These are phyloP conservation scores for Polydrusus pterygomalis DNA, from an alignment of 2,888 invertebrate genomes.

Conservation along the genomic window DNA sequence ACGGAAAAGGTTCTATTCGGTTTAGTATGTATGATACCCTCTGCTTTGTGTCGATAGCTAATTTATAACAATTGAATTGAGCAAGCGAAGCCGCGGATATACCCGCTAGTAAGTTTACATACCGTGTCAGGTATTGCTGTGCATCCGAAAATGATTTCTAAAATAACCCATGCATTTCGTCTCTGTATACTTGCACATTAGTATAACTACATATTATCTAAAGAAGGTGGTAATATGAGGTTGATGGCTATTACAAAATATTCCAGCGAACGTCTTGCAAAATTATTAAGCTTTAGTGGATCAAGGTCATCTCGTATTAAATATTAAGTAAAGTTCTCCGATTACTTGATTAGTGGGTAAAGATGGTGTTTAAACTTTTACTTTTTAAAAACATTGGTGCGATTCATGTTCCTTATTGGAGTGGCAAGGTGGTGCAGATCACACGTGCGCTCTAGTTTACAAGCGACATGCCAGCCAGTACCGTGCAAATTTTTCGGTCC, in stretches of 20 bases:
- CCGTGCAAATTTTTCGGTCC: no score
- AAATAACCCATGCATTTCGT: slow-evolving; percentile 32
- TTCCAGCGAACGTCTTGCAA: slow-evolving; percentile 21
- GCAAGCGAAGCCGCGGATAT: no score
- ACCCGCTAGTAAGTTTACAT: neutral
- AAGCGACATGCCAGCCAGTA: no score
- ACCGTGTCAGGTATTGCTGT: slow-evolving; percentile 13
- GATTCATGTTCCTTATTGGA: neutral
- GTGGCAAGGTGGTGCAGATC: no score
- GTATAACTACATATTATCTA: neutral
- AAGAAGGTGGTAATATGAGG: neutral
- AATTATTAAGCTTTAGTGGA: slow-evolving; percentile 29
- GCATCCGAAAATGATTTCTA: slow-evolving; percentile 33
- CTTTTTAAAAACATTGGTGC: slow-evolving; percentile 7
- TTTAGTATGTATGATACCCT: no score
- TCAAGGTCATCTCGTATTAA: slow-evolving; percentile 33
- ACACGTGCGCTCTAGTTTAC: no score
- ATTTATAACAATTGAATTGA: no score
- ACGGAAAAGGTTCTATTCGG: no score
- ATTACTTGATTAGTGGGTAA: slow-evolving; percentile 8
- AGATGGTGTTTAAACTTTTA: slow-evolving; percentile 24
- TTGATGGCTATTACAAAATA: slow-evolving; percentile 24
- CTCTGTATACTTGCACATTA: neutral
- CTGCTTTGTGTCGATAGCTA: no score
- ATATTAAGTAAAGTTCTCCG: slow-evolving; percentile 27